Evolutionary conservation across 2,797 vertebrate species (phyloP).

Genomic region (Pagetopsis macropterus): DNA sequence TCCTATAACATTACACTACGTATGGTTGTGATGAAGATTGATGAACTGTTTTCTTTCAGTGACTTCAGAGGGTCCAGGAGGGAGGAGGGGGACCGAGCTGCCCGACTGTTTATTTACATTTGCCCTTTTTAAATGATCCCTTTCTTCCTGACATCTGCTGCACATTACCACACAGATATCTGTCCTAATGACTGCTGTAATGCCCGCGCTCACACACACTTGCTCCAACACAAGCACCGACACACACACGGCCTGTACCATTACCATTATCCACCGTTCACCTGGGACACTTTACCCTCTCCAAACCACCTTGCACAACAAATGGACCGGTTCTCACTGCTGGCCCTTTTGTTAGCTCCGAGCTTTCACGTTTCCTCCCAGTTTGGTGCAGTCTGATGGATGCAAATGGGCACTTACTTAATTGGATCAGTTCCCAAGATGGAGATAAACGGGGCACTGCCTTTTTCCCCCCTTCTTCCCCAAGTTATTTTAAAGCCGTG

Average conservation of each 20-base stretch:
- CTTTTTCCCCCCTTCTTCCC: slow-evolving; percentile 36
- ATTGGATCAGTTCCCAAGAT: slow-evolving; percentile 97
- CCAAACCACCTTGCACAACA: slow-evolving; percentile 76
- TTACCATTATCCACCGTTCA: slow-evolving; percentile 69
- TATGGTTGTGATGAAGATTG: slow-evolving; percentile 83
- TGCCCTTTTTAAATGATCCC: slow-evolving; percentile 85
- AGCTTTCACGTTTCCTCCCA: slow-evolving; percentile 80
- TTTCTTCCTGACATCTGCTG: slow-evolving; percentile 86
- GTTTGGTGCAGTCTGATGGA: slow-evolving; percentile 86
- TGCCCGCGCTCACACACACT: slow-evolving; percentile 64
- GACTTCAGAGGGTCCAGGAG: slow-evolving; percentile 79
- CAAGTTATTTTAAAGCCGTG: slow-evolving; percentile 88
- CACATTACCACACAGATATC: slow-evolving; percentile 85
- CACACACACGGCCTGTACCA: slow-evolving; percentile 55
- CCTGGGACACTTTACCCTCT: slow-evolving; percentile 73
- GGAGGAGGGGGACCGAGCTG: slow-evolving; percentile 73
- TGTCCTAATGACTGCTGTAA: slow-evolving; percentile 82
- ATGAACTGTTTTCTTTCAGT: slow-evolving; percentile 85
- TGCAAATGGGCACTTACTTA: slow-evolving; percentile 96
- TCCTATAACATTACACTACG: slow-evolving; percentile 71
- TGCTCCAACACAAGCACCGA: slow-evolving; percentile 34
- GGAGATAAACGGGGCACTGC: slow-evolving; percentile 90
- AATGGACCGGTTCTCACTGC: slow-evolving; percentile 67
- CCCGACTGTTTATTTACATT: slow-evolving; percentile 87
- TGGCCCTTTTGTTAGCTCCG: slow-evolving; percentile 79